Evolutionary conservation across 2,113 vertebrate species (phyloP), one percentile per base, ranked within the genome.

Genomic region (Lampris incognitus): DNA sequence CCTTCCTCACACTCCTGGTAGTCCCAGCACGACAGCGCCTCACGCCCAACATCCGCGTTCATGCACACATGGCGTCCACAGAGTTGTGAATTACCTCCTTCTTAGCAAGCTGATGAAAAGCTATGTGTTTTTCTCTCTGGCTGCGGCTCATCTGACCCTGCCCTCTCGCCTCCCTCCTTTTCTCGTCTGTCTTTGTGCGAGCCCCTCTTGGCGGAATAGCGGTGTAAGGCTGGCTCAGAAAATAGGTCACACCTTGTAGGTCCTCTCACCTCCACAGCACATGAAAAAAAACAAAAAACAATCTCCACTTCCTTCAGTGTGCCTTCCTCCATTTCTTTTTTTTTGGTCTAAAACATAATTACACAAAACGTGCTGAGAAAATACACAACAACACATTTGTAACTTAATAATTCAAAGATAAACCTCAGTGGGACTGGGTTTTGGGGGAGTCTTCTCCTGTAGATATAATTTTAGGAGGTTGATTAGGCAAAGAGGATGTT

Each of bases 81-180:
- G 82, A 91, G 83, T 88, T 93, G 90, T 84, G 88, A 93, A 93
- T 92, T 92, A 91, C 91, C 88, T 88, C 81, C 82, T 84, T 86
- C 89, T 89, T 86, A 66, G 87, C 58, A 49, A 48, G 66, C 82
- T 89, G 86, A 91, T 90, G 87, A 89, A 89, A 91, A 90, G 76
- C 86, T 85, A 85, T 84, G 88, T 90, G 88, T 91, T 93, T 89
- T 90, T 89, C 86, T 91, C 84, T 87, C 88, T 84, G 83, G 83
- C 81, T 86, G 84, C 60, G 66, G 82, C 87, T 90, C 86, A 71
- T 88, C 87, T 91, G 88, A 89, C 92, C 91, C 88, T 82, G 75
- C 74, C 81, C 87, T 85, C 66, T 79, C 69, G 80, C 85, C 80
- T 40, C 76, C 59, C 4, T 57, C 60, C 58, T 24, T 48, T 42